phyloP scores from a whole-genome alignment of 2,797 vertebrate genomes.

The Pantherophis alleghaniensis region DNA sequence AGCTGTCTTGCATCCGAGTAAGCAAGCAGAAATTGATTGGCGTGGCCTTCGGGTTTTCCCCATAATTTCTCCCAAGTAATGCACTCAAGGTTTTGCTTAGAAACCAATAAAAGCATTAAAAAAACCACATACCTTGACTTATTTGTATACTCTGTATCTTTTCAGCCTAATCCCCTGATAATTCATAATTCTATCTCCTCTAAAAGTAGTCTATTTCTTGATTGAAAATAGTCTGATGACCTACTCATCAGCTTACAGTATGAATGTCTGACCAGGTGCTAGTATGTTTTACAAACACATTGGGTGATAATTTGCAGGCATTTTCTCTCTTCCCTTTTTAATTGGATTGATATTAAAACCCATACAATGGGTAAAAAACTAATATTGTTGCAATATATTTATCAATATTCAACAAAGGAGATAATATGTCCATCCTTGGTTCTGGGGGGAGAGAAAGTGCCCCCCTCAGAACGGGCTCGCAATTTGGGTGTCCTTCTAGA shows the following conservation, averaged over 20 bases:
- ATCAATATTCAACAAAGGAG: neutral
- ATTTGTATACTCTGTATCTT: neutral
- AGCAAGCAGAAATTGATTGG: neutral
- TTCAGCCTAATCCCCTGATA: neutral
- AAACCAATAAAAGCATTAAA: neutral
- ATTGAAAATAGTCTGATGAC: neutral
- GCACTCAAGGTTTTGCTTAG: neutral
- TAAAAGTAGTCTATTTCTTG: neutral
- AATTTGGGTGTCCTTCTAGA: too few species aligned
- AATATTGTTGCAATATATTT: neutral
- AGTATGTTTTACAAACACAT: neutral
- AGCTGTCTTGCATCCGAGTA: neutral
- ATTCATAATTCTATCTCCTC: neutral
- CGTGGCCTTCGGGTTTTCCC: neutral
- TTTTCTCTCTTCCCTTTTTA: neutral
- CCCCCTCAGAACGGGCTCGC: too few species aligned
- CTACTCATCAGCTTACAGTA: neutral
- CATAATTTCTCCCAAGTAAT: neutral
- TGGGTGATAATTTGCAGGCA: neutral
- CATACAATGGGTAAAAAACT: neutral
- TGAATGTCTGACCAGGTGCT: neutral
- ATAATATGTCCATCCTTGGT: neutral
- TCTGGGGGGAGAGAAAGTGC: too few species aligned
- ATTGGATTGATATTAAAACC: neutral
- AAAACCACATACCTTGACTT: neutral